Conservation (phyloP, 92 coral and sea anemone genomes). For the Galaxea fascicularis region DNA sequence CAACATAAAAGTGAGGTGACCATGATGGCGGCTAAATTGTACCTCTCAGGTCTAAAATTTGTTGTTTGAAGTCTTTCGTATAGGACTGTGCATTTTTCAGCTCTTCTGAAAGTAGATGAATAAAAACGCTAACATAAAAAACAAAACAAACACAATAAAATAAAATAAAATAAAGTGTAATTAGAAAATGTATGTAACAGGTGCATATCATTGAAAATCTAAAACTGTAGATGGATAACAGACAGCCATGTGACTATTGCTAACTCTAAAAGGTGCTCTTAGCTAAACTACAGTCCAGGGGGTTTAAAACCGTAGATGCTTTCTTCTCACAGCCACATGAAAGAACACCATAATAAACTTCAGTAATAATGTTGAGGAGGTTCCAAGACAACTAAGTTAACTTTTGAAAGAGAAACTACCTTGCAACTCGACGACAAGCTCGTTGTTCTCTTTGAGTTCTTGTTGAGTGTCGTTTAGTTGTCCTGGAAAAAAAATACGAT, state of each 20-base stretch:
- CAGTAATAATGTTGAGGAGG: no score
- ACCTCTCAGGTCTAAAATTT: conserved; percentile 98
- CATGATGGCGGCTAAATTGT: conserved; percentile 18
- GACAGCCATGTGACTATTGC: no score
- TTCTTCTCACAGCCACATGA: no score
- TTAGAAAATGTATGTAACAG: not conserved
- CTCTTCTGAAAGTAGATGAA: conserved; percentile 82
- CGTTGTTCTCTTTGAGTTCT: conserved; percentile 62
- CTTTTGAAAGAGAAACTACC: conserved; percentile 20
- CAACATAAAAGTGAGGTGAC: conserved; percentile 6
- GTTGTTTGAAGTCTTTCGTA: conserved; percentile 95
- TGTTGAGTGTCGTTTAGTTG: conserved; percentile 60
- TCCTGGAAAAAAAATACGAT: conserved; percentile 26
- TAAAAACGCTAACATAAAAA: conserved; percentile 1
- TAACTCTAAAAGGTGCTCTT: no score
- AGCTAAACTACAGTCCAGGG: no score
- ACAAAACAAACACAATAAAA: not conserved
- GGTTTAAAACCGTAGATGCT: no score
- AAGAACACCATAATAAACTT: no score
- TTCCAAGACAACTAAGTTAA: not conserved
- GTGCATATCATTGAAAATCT: no score
- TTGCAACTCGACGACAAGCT: conserved; percentile 65
- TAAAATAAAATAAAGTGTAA: not conserved
- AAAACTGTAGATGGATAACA: no score
- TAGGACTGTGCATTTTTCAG: conserved; percentile 89